Percentiles rank a stretch among this genome's conserved stretches.
phyloP scores from a whole-genome alignment of 2,888 invertebrate species.

The Clepsis dumicolana region DNA sequence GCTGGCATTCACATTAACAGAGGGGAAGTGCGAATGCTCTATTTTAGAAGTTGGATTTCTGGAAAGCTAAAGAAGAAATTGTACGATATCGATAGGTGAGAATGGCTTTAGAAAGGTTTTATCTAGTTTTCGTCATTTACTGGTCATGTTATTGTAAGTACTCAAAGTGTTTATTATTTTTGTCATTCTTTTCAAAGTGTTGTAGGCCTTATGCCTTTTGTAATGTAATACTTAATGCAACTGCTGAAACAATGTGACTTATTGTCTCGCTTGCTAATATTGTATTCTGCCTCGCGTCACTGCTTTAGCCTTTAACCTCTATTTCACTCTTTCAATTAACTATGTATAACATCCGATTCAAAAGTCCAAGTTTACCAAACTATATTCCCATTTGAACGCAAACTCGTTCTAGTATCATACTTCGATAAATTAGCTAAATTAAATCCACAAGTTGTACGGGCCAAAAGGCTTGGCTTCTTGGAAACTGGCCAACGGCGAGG shows the following conservation, averaged over 20 bases:
- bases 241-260: background rate
- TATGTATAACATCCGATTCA: background rate
- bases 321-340: background rate
- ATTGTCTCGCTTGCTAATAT: background rate
- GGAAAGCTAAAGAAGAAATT: constrained; percentile 55
- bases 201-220: background rate
- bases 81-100: constrained; percentile 68
- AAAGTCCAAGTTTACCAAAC: background rate
- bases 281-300: background rate
- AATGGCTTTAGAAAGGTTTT: background rate
- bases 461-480: constrained; percentile 32
- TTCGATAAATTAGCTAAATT: constrained; percentile 27
- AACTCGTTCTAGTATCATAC: background rate
- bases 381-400: background rate
- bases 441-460: constrained; percentile 31
- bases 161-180: background rate
- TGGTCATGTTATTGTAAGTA: background rate
- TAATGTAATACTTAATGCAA: background rate
- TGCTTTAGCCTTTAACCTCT: background rate
- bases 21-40: background rate
- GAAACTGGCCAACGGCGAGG: constrained; percentile 27
- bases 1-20: constrained; percentile 56
- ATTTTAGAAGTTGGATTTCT: constrained; percentile 14
- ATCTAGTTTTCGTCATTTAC: background rate
- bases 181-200: background rate